Percentiles rank a stretch among this genome's conserved stretches.
Evolutionary conservation across 2,113 vertebrate species (phyloP).

Genomic region (Coreoperca whiteheadi): DNA sequence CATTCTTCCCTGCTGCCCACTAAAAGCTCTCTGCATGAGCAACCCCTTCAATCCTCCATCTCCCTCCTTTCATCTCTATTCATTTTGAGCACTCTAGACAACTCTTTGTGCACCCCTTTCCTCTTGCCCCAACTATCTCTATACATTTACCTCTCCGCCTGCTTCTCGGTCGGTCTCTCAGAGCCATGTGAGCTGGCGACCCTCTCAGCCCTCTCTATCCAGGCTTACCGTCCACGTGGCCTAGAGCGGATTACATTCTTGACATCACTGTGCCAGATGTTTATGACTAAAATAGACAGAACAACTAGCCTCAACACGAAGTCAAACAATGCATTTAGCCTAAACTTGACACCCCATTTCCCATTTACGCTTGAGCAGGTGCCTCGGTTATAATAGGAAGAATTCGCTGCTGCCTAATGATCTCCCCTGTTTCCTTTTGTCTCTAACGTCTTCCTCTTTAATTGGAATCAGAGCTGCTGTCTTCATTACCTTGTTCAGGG

Average conservation of each 20-base stretch:
- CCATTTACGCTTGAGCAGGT: neutral
- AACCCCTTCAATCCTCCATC: conserved; percentile 43
- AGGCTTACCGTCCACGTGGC: conserved; percentile 79
- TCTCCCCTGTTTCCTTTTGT: neutral
- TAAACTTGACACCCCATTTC: neutral
- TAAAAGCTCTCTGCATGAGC: conserved; percentile 68
- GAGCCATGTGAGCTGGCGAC: conserved; percentile 71
- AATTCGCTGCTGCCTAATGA: conserved; percentile 24
- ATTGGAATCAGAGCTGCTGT: conserved; percentile 23
- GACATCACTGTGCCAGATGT: conserved; percentile 84
- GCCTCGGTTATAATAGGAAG: conserved; percentile 8
- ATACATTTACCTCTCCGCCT: conserved; percentile 35
- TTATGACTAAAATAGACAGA: conserved; percentile 77
- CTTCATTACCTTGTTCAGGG: conserved; percentile 38
- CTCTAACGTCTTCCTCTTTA: neutral
- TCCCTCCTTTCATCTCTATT: conserved; percentile 54
- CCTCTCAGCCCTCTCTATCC: conserved; percentile 72
- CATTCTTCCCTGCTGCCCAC: conserved; percentile 41
- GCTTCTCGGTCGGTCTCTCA: conserved; percentile 2
- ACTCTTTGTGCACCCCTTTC: conserved; percentile 32
- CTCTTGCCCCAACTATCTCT: conserved; percentile 22
- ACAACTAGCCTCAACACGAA: conserved; percentile 37
- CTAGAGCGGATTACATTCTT: conserved; percentile 81
- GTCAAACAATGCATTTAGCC: conserved; percentile 43
- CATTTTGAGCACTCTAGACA: conserved; percentile 43